Evolutionary conservation across 2,888 invertebrate species (phyloP).

Genomic region (Eurois occulta): DNA sequence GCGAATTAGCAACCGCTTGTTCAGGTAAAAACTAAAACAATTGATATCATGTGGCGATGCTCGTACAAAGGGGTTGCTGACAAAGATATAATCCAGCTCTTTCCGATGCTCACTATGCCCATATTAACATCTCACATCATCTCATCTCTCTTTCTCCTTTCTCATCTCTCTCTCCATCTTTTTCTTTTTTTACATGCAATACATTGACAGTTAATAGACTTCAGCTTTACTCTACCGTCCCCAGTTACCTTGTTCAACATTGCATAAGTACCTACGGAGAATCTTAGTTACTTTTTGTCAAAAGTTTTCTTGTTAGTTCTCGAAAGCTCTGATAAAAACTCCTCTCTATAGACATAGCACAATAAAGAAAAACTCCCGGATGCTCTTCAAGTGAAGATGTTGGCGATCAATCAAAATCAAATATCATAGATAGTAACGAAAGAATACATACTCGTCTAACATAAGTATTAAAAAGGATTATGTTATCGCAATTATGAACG

Average conservation of each 20-base stretch:
- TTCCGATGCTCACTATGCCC: neutral
- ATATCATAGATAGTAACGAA: slow-evolving; percentile 35
- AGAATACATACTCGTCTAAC: slow-evolving; percentile 34
- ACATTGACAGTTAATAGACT: slow-evolving; percentile 9
- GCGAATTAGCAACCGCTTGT: too few species aligned
- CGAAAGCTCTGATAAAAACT: slow-evolving; percentile 25
- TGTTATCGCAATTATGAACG: slow-evolving; percentile 39
- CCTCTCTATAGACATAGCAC: neutral
- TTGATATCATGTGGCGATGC: too few species aligned
- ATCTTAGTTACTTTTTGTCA: slow-evolving; percentile 3
- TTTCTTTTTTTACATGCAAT: too few species aligned
- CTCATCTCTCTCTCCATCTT: too few species aligned
- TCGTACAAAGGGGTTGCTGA: too few species aligned
- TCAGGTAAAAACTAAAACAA: too few species aligned
- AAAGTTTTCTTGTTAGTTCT: slow-evolving; percentile 27
- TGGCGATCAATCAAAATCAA: slow-evolving; percentile 52
- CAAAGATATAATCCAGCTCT: neutral
- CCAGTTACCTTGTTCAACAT: neutral
- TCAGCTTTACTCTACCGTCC: neutral
- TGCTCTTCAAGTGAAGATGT: slow-evolving; percentile 33
- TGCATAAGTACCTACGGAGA: neutral
- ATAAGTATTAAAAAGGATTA: slow-evolving; percentile 41
- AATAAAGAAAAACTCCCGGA: slow-evolving; percentile 30
- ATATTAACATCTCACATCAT: neutral
- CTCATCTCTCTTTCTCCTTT: too few species aligned